Conservation (phyloP, 2,113 vertebrate species). For the Gobio gobio region DNA sequence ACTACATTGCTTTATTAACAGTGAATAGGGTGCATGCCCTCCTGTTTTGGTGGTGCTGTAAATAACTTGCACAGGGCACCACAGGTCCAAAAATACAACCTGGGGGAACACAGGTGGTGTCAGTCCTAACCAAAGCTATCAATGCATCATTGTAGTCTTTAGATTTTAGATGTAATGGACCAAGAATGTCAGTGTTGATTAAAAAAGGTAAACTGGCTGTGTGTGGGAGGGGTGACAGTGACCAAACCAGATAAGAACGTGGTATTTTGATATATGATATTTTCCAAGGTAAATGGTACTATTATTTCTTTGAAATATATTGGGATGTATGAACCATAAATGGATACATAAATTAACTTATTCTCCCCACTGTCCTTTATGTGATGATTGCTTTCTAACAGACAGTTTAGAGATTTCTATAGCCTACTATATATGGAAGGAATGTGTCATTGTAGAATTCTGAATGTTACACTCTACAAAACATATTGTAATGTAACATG, state of each 20-base stretch:
- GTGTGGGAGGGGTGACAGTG: background rate
- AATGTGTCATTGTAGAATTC: background rate
- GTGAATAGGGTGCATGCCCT: background rate
- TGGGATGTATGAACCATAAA: background rate
- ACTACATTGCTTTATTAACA: conserved; percentile 7
- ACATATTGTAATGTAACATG: background rate
- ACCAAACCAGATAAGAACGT: background rate
- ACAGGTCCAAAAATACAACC: conserved; percentile 49
- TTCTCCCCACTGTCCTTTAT: too few relatives aligned
- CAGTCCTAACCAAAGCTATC: conserved; percentile 19
- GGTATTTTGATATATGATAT: background rate
- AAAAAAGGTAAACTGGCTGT: background rate
- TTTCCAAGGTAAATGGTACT: background rate
- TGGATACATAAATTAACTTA: background rate
- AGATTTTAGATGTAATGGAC: conserved; percentile 8
- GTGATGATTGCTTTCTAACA: background rate
- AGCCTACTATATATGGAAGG: background rate
- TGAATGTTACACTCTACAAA: background rate
- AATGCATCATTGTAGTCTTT: conserved; percentile 29
- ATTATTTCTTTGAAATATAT: background rate
- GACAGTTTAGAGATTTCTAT: background rate
- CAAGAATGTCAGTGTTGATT: background rate
- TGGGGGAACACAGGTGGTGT: conserved; percentile 33
- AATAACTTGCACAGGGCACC: conserved; percentile 27
- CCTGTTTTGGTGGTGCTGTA: conserved; percentile 32